phyloP scores from a whole-genome alignment of 2,113 vertebrate species.

The Recurvirostra avosetta region DNA sequence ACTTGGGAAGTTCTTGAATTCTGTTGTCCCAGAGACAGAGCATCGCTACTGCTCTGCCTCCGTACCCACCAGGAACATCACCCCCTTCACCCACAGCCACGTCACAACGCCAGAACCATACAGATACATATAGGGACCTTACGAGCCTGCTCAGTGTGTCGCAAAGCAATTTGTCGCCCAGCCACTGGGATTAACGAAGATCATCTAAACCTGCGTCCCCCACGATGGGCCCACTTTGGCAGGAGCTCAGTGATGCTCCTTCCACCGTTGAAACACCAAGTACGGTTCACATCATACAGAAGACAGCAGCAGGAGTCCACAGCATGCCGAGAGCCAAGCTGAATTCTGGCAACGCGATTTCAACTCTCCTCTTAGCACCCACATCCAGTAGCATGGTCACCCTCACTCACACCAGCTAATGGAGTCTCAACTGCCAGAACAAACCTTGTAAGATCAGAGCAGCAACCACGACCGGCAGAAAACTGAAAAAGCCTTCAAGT shows the following conservation, averaged over 20 bases:
- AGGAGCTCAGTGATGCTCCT: neutral
- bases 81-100: neutral
- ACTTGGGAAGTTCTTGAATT: neutral
- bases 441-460: rapidly evolving
- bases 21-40: neutral
- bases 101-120: rapidly evolving
- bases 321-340: rapidly evolving
- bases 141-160: rapidly evolving
- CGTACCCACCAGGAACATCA: neutral
- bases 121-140: too few relatives aligned
- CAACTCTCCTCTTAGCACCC: neutral
- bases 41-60: neutral
- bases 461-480: neutral
- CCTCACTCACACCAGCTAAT: neutral
- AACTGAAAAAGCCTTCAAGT: neutral
- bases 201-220: rapidly evolving
- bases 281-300: rapidly evolving
- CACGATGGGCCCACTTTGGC: rapidly evolving
- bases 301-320: neutral
- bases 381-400: rapidly evolving
- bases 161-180: neutral
- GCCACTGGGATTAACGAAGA: neutral
- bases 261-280: rapidly evolving
- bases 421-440: neutral
- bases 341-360: neutral